Base-by-base conservation (phyloP, 1,140 invertebrate species). In the Zaprionus tsacasi region DNA sequence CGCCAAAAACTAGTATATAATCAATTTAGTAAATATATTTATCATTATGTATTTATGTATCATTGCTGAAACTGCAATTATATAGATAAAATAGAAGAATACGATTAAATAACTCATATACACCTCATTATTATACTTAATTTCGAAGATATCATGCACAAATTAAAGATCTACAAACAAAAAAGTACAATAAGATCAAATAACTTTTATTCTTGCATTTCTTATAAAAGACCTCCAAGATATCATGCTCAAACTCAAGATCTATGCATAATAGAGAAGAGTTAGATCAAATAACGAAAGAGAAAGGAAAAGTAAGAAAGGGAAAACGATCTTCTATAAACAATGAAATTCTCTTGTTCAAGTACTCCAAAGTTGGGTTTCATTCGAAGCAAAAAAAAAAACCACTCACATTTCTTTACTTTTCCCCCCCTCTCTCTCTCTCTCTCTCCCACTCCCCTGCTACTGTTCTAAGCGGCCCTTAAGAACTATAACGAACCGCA, bases 401-500 rank as follows among this genome's bases (percentile, higher is more conserved):
- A 15, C 70, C 50, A 52, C 59, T 75, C 67, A 35, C 38, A 64
- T 70, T 70, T 52, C 60, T 25, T 33, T 52, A n/a, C 12, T 45
- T 48, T 11, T 15, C 11, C 11, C 38, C 15, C 3, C 0, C 10
- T 17, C 17, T 50, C 17, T 11, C 17, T 52, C 56, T 21, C 36
- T 54, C 25, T 33, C 0, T 30, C 21, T n/a, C 45, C n/a, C n/a
- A 15, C 6, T 3, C 6, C n/a, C 0, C n/a, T 45, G 40, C 40
- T 45, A 15, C 40, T 15, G 48, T 61, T 70, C 38, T 45, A 56
- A 48, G 71, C 71, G 71, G 71, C 33, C 35, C 61, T 30, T 21
- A n/a, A 71, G 52, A 85, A 71, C 75, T 81, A 70, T 76, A 63
- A 38, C 56, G 59, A 73, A 59, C 36, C 36, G 57, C 56, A 58